These are phyloP conservation scores for Dione vanillae DNA, from an alignment of 2,888 invertebrate genomes.

Conservation along the genomic window DNA sequence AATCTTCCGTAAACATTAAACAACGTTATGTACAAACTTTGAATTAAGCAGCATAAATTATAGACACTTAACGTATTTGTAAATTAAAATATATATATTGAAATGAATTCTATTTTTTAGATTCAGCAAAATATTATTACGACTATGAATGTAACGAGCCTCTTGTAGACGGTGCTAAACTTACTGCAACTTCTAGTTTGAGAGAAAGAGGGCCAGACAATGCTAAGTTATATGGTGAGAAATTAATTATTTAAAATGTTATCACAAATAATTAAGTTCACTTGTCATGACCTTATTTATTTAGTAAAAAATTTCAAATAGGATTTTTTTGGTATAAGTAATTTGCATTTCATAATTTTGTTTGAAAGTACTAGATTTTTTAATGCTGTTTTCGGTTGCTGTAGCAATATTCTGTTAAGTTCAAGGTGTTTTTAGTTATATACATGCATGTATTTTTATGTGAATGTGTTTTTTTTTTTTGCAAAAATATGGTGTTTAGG, in stretches of 20 bases:
- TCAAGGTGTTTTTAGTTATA: neutral
- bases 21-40: slow-evolving; percentile 13
- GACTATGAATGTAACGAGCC: slow-evolving; percentile 91
- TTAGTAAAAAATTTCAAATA: neutral
- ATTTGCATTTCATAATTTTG: slow-evolving; percentile 7
- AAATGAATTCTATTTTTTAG: slow-evolving; percentile 50
- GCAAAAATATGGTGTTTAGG: too few species aligned
- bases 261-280: neutral
- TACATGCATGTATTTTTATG: slow-evolving; percentile 9
- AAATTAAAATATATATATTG: slow-evolving; percentile 4
- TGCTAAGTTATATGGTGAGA: slow-evolving; percentile 93
- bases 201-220: slow-evolving; percentile 93
- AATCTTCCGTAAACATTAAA: slow-evolving; percentile 34
- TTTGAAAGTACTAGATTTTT: slow-evolving; percentile 8
- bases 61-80: neutral
- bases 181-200: slow-evolving; percentile 92
- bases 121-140: slow-evolving; percentile 73
- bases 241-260: slow-evolving; percentile 6
- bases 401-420: slow-evolving; percentile 15
- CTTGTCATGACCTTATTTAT: neutral
- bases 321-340: slow-evolving; percentile 16
- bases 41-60: neutral
- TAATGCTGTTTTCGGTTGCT: slow-evolving; percentile 19
- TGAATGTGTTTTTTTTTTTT: slow-evolving; percentile 11
- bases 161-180: slow-evolving; percentile 88